Base-by-base conservation (phyloP, 1,140 invertebrate genomes). In the Acromyrmex heyeri region DNA sequence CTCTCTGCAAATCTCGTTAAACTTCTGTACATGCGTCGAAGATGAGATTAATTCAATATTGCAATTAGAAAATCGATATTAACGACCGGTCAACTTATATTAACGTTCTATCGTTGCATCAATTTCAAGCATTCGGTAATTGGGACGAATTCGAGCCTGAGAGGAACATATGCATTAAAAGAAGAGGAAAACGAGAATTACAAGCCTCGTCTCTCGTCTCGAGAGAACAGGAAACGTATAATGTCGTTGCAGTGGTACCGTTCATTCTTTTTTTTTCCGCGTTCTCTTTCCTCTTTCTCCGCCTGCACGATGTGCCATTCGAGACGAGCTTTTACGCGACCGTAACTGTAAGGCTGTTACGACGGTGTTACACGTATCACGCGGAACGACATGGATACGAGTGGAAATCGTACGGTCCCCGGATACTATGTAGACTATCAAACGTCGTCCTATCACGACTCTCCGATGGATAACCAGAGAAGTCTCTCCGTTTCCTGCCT, bases 341-440 rank as follows among this genome's bases (percentile, higher is more conserved):
- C 81, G 75, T 90, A 90, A 90, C 88, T 82, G 86, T 75, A 85
- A 87, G 72, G n/a, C 21, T 44, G 59, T 70, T 44, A 75, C 30
- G 73, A 67, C 27, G 64, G 55, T 34, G 72, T 72, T 85, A 57
- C 85, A 77, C 78, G 78, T 79, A 87, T 59, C 88, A 61, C 72
- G 70, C 44, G 57, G 59, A 70, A 62, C 61, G 72, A 69, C 61
- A 27, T 55, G 48, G 53, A 78, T 77, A 83, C 78, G 87, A 77
- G 57, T 21, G 24, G 14, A 55, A 73, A 77, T 88, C 53, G 38
- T 65, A 64, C 50, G 53, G 30, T 89, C 59, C 24, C 48, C 64
- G 69, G 76, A 70, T 87, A 65, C 76, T 53, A 44, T 0, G 64
- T 67, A 85, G 59, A 64, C 86, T 76, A 77, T 87, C 78, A 87